Evolutionary conservation across 2,888 invertebrate genomes (phyloP), one percentile per base, ranked within the genome.

Genomic region (Gymnocheta viridis): DNA sequence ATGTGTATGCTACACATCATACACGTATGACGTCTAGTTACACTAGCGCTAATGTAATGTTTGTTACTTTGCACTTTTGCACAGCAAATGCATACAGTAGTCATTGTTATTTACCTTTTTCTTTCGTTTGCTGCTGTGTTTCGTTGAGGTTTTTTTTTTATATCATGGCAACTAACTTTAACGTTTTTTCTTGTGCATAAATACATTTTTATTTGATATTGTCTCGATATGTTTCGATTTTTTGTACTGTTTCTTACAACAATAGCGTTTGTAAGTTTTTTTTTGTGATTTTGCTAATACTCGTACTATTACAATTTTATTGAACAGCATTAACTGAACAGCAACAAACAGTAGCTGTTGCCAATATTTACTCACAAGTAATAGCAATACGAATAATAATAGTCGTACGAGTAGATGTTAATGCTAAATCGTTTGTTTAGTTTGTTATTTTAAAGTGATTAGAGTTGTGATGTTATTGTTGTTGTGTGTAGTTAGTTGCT

Each of bases 151-250:
- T 38, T 58, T 78, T 41, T 38, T 58, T 78, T 51, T 62, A 41
- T 64, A 22, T 56, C 35, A 44, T 49, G 10, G 58, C 35, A 49
- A 62, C 49, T 49, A 35, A 73, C 41, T 60, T 60, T 32, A 67
- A 22, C 17, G 56, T 74, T 41, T 58, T 54, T 58, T 60, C 22
- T 51, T 77, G n/a, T 72, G 67, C 76, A 80, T 73, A 84, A 84
- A 84, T 67, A 73, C 81, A 81, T 81, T 77, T 84, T 73, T 84
- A 84, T 84, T 84, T 72, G 81, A 81, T 81, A 72, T 73, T 84
- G 81, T 80, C 67, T 72, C 17, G 58, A 49, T 73, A 70, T 49
- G 44, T 69, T 54, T 10, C 4, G 58, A 64, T 19, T 62, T 70
- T 44, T 56, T 29, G 24, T 70, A 17, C 5, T 54, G 35, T 35